These are phyloP conservation scores for Parnassius orleans DNA, from an alignment of 2,888 invertebrate species.

Conservation along the genomic window DNA sequence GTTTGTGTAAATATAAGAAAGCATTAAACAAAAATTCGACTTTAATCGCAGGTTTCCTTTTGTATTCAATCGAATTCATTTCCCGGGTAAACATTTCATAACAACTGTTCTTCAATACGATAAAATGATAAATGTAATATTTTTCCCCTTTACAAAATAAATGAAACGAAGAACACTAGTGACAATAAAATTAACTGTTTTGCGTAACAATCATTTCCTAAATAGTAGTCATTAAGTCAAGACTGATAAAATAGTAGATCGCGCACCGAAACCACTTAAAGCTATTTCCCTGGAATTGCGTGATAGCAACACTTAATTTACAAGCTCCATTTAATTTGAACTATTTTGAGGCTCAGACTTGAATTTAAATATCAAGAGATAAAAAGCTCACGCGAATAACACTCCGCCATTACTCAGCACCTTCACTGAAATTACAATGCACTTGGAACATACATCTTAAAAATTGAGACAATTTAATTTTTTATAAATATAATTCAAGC, in stretches of 20 bases:
- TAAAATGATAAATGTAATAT: too few species aligned
- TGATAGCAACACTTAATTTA: conserved; percentile 80
- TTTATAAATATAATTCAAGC: conserved; percentile 29
- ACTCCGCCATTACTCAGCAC: conserved; percentile 47
- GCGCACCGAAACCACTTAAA: conserved; percentile 67
- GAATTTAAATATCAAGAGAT: conserved; percentile 64
- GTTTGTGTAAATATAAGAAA: too few species aligned
- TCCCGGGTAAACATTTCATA: too few species aligned
- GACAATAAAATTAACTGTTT: conserved; percentile 17
- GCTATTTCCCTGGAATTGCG: conserved; percentile 75
- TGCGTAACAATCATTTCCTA: conserved; percentile 30
- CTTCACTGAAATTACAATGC: conserved; percentile 59
- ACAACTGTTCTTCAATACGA: too few species aligned
- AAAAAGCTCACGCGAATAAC: conserved; percentile 75
- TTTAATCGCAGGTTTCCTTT: too few species aligned
- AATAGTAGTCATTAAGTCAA: conserved; percentile 48
- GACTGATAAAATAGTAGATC: conserved; percentile 63
- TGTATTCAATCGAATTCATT: too few species aligned
- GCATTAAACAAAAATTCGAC: too few species aligned
- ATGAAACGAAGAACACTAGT: neutral
- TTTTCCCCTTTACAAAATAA: too few species aligned
- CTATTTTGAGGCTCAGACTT: conserved; percentile 51
- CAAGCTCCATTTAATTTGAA: conserved; percentile 54
- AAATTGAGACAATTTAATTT: conserved; percentile 45
- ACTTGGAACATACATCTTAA: conserved; percentile 39